Evolutionary conservation across 1,140 invertebrate genomes (phyloP).

Genomic region (Drosophila funebris): DNA sequence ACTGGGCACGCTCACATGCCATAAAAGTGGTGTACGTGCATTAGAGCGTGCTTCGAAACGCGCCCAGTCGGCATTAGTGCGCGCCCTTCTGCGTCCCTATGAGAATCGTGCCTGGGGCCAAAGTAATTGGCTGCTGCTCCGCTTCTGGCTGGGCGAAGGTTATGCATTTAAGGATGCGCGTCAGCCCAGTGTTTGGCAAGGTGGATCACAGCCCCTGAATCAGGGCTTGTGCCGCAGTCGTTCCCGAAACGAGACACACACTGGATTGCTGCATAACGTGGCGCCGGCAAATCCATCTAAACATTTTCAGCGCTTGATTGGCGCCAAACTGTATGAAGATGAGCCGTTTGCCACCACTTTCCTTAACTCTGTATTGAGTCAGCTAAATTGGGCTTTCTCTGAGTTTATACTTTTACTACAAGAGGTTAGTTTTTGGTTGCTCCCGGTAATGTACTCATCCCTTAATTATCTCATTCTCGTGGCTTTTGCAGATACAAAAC

Average conservation of each 20-base stretch:
- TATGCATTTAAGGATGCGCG: slow-evolving; percentile 90
- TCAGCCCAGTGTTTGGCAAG: slow-evolving; percentile 78
- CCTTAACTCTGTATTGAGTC: slow-evolving; percentile 91
- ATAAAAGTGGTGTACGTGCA: slow-evolving; percentile 85
- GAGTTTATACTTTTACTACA: slow-evolving; percentile 94
- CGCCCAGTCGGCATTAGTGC: slow-evolving; percentile 87
- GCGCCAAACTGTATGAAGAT: slow-evolving; percentile 84
- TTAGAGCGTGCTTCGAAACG: slow-evolving; percentile 87
- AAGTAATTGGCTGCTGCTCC: slow-evolving; percentile 92
- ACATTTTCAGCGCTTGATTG: slow-evolving; percentile 77
- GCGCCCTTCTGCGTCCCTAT: slow-evolving; percentile 89
- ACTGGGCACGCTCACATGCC: slow-evolving; percentile 87
- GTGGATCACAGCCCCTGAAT: slow-evolving; percentile 62
- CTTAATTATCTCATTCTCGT: slow-evolving; percentile 17
- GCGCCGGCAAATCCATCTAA: slow-evolving; percentile 79
- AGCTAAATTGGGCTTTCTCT: slow-evolving; percentile 95
- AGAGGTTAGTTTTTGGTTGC: slow-evolving; percentile 86
- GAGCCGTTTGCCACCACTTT: slow-evolving; percentile 86
- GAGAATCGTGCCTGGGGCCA: slow-evolving; percentile 94
- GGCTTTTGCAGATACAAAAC: slow-evolving; percentile 86
- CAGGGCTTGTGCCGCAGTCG: slow-evolving; percentile 77
- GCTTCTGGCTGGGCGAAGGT: slow-evolving; percentile 93
- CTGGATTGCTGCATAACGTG: slow-evolving; percentile 80
- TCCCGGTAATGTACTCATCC: not conserved
- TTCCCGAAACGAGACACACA: slow-evolving; percentile 80